Conservation (phyloP, 2,113 vertebrate species). For the Pelecanoides urinatrix region DNA sequence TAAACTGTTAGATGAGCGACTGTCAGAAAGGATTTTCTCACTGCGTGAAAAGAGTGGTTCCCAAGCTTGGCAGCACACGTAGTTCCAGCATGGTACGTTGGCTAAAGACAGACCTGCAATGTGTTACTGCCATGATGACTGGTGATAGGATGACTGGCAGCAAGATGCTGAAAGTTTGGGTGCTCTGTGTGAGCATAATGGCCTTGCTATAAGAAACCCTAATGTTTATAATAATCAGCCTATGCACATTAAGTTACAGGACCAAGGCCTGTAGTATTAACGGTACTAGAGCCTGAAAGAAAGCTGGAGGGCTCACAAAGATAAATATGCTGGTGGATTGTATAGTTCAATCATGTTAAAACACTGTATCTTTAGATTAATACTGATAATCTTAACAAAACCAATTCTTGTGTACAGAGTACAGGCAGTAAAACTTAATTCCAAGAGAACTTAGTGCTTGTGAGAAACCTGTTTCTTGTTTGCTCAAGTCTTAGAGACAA, state of each 20-base stretch:
- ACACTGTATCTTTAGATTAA: not conserved
- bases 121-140: not conserved
- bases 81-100: rapidly evolving
- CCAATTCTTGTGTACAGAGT: not conserved
- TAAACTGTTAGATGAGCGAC: not conserved
- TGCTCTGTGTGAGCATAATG: not conserved
- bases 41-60: not conserved
- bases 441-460: not conserved
- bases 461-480: not conserved
- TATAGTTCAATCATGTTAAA: not conserved
- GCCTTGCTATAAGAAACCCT: not conserved
- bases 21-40: not conserved
- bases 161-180: not conserved
- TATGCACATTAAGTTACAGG: not conserved
- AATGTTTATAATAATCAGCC: not conserved
- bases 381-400: not conserved
- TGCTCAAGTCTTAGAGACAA: not conserved
- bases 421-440: not conserved
- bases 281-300: not conserved
- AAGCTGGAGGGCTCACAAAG: not conserved
- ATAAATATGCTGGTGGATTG: not conserved
- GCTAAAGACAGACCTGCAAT: rapidly evolving
- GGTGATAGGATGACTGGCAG: not conserved
- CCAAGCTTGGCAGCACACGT: rapidly evolving
- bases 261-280: not conserved